Evolutionary conservation across 2,113 vertebrate species (phyloP).

Genomic region (Australoheros scitulus): DNA sequence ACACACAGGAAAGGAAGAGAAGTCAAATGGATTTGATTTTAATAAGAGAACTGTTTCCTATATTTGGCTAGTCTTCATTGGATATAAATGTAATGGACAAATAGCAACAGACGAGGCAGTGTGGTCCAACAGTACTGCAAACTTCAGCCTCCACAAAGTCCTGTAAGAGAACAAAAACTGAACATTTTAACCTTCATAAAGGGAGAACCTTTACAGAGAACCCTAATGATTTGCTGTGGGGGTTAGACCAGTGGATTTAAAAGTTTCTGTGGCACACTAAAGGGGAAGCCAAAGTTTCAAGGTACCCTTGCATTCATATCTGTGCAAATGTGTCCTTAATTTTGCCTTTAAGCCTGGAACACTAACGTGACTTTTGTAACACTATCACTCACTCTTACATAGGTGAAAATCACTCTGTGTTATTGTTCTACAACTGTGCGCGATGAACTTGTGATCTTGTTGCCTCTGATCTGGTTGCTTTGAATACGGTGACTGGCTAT

Average conservation of each 20-base stretch:
- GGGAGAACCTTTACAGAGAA: neutral
- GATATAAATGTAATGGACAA: neutral
- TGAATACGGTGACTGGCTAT: too few species aligned
- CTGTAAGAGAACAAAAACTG: neutral
- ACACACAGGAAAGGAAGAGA: neutral
- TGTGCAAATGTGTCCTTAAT: neutral
- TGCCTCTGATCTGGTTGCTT: too few species aligned
- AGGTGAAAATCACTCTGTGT: too few species aligned
- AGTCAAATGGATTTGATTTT: neutral
- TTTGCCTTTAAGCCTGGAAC: neutral
- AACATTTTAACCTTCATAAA: neutral
- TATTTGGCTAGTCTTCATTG: neutral
- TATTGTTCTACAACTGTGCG: too few species aligned
- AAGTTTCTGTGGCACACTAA: neutral
- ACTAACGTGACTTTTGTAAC: too few species aligned
- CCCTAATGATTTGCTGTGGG: neutral
- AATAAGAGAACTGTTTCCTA: neutral
- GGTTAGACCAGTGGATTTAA: fast-evolving
- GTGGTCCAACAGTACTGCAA: too few species aligned
- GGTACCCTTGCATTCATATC: too few species aligned
- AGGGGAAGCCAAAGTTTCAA: neutral
- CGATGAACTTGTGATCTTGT: too few species aligned
- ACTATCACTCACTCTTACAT: too few species aligned
- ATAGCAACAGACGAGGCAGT: neutral
- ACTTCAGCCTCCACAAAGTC: neutral